Evolutionary conservation across 2,113 vertebrate genomes (phyloP), one percentile per base, ranked within the genome.

Genomic region (Thamnaconus septentrionalis): DNA sequence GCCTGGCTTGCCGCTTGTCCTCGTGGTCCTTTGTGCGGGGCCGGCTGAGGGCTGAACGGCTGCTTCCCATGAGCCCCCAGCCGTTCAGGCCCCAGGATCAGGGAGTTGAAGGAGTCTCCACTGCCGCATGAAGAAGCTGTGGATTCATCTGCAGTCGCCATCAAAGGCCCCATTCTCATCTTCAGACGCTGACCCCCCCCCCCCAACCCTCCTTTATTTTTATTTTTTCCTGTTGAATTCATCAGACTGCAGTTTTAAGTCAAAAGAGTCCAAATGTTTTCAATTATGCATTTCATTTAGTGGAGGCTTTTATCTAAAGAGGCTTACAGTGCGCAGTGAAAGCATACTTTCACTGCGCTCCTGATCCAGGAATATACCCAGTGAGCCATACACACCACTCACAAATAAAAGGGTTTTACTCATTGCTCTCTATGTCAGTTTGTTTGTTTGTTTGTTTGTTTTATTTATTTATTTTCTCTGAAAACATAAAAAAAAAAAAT

Each of bases 41-140:
- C 73, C 83, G 73, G 81, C 81, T 85, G 80, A 88, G 73, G 83
- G 78, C 76, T 69, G 78, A 84, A 82, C 18, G 76, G 81, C 82
- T 87, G 78, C 71, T 89, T 75, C 83, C 64, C 77, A 84, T 84
- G 73, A 77, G 76, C 65, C 81, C 67, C 73, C 79, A 83, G 73
- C 70, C 55, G 69, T 69, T 86, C 50, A 31, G 61, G 64, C n/a
- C 18, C n/a, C 18, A 6, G 64, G 66, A 71, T 65, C 5, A 7
- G 59, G 66, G 18, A 64, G 53, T 56, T 7, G 51, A 46, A 60
- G 9, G 47, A 53, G 47, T 64, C 57, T 75, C 78, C 18, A 31
- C 18, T 31, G n/a, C n/a, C n/a, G n/a, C n/a, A n/a, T n/a, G n/a
- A n/a, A n/a, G n/a, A n/a, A n/a, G n/a, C n/a, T n/a, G n/a, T n/a